Evolutionary conservation across 2,113 vertebrate species (phyloP).

Genomic region (Tretioscincus oriximinensis): DNA sequence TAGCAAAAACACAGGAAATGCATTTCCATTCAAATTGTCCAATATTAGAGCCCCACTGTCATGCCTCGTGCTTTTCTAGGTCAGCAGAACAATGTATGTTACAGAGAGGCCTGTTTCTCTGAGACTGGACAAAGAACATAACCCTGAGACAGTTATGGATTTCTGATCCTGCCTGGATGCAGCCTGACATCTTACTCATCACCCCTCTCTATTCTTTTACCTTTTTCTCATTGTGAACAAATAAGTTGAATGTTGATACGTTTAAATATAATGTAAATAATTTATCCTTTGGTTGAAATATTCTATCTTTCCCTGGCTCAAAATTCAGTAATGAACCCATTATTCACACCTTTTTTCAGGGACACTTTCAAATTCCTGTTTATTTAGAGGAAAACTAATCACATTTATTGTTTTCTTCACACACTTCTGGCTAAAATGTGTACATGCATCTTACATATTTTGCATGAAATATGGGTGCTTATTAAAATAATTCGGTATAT

Average conservation of each 20-base stretch:
- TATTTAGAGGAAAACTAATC: conserved; percentile 44
- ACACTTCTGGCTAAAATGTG: conserved; percentile 33
- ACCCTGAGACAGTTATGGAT: too few relatives aligned
- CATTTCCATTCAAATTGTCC: too few relatives aligned
- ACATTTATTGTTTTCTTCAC: conserved; percentile 12
- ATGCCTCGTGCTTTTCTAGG: too few relatives aligned
- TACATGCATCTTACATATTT: conserved; percentile 12
- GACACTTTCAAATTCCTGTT: conserved; percentile 26
- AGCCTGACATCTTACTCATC: neutral
- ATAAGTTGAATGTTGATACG: conserved; percentile 43
- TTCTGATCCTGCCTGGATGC: too few relatives aligned
- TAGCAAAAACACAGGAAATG: too few relatives aligned
- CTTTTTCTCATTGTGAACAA: conserved; percentile 39
- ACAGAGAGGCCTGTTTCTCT: too few relatives aligned
- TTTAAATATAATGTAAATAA: conserved; percentile 50
- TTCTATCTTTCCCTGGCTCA: conserved; percentile 35
- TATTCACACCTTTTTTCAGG: conserved; percentile 42
- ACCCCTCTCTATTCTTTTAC: conserved; percentile 34
- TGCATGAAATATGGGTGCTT: conserved; percentile 31
- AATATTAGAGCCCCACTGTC: too few relatives aligned
- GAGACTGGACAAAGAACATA: too few relatives aligned
- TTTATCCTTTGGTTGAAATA: conserved; percentile 45
- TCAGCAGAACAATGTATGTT: too few relatives aligned
- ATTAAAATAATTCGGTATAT: conserved; percentile 51
- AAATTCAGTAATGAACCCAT: conserved; percentile 47